Evolutionary conservation across 2,113 vertebrate genomes (phyloP).

Genomic region (Oryzias celebensis): DNA sequence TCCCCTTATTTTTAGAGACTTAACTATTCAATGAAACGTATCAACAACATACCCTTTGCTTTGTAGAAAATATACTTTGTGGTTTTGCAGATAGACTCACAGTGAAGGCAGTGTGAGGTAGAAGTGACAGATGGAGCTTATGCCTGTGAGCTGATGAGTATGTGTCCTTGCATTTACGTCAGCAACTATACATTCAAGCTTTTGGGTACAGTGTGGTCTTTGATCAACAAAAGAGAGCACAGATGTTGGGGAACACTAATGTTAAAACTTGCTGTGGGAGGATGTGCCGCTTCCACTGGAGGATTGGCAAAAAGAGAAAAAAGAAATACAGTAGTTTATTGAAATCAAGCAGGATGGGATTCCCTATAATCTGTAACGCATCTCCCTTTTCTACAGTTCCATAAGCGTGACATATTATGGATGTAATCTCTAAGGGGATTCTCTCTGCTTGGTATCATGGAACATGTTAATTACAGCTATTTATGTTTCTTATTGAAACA

Average conservation of each 20-base stretch:
- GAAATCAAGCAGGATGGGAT: slow-evolving; percentile 14
- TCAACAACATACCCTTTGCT: slow-evolving; percentile 3
- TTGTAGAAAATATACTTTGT: slow-evolving; percentile 38
- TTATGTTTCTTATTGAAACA: slow-evolving; percentile 69
- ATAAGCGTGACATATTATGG: slow-evolving; percentile 72
- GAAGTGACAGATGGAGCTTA: slow-evolving; percentile 53
- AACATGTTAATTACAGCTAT: slow-evolving; percentile 73
- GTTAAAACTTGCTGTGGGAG: slow-evolving; percentile 6
- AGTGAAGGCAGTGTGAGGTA: slow-evolving; percentile 41
- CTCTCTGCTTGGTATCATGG: slow-evolving; percentile 72
- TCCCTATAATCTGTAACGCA: slow-evolving; percentile 37
- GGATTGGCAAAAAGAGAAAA: slow-evolving; percentile 10
- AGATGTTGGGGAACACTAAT: slow-evolving; percentile 43
- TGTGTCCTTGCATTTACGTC: slow-evolving; percentile 1
- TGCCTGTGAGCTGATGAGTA: slow-evolving; percentile 15
- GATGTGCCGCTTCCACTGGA: slow-evolving; percentile 17
- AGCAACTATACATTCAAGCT: slow-evolving; percentile 7
- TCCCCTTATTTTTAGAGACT: too few species aligned
- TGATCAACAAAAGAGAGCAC: slow-evolving; percentile 36
- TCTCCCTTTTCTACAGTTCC: slow-evolving; percentile 60
- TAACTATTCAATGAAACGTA: not conserved
- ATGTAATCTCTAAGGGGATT: slow-evolving; percentile 77
- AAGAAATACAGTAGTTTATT: slow-evolving; percentile 3
- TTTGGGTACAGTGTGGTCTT: slow-evolving; percentile 22
- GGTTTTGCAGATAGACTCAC: slow-evolving; percentile 46